Evolutionary conservation across 2,113 vertebrate genomes (phyloP).

Genomic region (Bubalus kerabau): DNA sequence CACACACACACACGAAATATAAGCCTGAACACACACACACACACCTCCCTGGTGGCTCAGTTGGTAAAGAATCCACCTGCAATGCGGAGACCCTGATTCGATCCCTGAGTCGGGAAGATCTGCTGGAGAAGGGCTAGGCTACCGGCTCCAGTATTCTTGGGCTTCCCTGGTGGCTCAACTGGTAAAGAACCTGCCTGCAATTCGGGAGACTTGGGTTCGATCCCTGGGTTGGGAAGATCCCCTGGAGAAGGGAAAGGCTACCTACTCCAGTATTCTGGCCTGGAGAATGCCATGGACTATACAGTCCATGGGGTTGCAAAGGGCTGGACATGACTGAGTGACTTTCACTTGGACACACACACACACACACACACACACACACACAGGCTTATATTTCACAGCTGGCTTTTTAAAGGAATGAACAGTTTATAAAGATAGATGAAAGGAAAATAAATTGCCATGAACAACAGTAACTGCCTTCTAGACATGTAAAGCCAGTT

Average conservation of each 20-base stretch:
- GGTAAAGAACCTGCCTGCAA: neutral
- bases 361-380: neutral
- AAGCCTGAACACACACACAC: neutral
- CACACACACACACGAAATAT: neutral
- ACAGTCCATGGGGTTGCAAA: neutral
- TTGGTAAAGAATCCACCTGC: neutral
- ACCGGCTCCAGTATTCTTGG: neutral
- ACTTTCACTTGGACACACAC: neutral
- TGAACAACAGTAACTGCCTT: neutral
- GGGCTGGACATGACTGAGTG: neutral
- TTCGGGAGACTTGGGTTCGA: neutral
- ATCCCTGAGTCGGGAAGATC: neutral
- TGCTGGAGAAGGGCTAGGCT: neutral
- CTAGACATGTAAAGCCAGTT: neutral
- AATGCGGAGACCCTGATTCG: neutral
- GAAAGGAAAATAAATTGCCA: neutral
- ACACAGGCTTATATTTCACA: neutral
- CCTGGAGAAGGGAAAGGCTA: neutral
- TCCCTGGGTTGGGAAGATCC: neutral
- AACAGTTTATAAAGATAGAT: neutral
- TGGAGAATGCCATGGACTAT: neutral
- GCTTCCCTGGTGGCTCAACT: neutral
- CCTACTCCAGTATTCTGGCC: neutral
- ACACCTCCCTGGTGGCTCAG: neutral
- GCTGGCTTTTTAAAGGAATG: neutral